Conservation (phyloP, 1,140 invertebrate species). For the Diachasmimorpha longicaudata region DNA sequence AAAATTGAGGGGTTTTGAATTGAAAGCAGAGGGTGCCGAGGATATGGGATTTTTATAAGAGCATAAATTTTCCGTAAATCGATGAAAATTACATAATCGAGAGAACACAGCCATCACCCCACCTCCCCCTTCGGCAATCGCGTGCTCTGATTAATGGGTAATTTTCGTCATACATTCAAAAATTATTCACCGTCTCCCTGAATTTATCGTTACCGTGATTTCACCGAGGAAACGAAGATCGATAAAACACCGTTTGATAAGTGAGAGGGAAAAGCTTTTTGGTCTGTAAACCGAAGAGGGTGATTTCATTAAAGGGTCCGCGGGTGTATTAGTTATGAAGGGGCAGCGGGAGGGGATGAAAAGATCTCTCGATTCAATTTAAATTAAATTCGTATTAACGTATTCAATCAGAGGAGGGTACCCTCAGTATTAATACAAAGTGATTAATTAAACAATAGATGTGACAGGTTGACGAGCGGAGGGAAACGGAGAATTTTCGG, state of each 20-base stretch:
- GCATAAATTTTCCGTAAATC: not conserved
- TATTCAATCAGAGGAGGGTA: conserved; percentile 15
- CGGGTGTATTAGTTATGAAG: not conserved
- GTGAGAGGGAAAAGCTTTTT: not conserved
- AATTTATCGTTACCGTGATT: not conserved
- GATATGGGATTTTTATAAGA: not conserved
- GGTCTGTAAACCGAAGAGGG: not conserved
- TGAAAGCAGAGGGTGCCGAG: not conserved
- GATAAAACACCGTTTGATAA: not conserved
- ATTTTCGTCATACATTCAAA: not conserved
- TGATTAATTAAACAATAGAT: conserved; percentile 22
- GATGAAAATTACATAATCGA: conserved; percentile 6
- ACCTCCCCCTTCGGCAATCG: no score
- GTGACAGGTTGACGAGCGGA: not conserved
- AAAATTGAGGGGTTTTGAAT: conserved; percentile 5
- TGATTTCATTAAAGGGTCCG: not conserved
- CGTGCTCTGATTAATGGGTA: not conserved
- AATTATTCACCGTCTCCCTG: not conserved
- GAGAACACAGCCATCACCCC: not conserved
- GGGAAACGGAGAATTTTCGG: not conserved
- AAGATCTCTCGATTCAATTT: conserved; percentile 12
- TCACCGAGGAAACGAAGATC: not conserved
- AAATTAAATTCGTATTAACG: conserved; percentile 23
- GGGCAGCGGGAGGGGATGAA: not conserved
- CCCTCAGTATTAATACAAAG: conserved; percentile 19